Conservation (phyloP, 2,113 vertebrate genomes). For the Cyphomyrus plagiostoma region DNA sequence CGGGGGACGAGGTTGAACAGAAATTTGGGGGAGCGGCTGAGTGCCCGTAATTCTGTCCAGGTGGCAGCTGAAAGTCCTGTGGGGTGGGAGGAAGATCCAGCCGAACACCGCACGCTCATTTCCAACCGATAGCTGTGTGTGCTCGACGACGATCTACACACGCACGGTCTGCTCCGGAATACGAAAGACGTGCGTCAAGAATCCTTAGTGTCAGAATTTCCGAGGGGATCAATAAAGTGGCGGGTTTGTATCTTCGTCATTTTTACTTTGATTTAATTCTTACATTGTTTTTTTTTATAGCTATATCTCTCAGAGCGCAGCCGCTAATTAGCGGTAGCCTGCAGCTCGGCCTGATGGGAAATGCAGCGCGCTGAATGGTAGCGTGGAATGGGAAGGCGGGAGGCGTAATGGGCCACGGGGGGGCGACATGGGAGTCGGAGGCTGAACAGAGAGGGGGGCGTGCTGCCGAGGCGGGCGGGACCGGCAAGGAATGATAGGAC, state of each 20-base stretch:
- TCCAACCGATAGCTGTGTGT: background rate
- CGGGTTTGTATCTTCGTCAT: background rate
- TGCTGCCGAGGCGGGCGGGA: background rate
- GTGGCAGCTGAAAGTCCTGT: background rate
- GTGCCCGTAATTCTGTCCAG: background rate
- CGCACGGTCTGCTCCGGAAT: background rate
- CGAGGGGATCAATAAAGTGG: slow-evolving; percentile 16
- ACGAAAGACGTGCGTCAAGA: background rate
- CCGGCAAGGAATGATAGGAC: background rate
- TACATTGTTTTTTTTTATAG: slow-evolving; percentile 10
- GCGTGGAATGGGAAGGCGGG: slow-evolving; percentile 21
- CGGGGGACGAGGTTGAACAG: background rate
- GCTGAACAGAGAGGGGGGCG: background rate
- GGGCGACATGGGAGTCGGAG: slow-evolving; percentile 1
- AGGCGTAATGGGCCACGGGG: slow-evolving; percentile 26
- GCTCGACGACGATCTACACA: background rate
- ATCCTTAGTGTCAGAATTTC: slow-evolving; percentile 19
- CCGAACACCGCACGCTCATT: background rate
- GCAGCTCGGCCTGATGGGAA: slow-evolving; percentile 36
- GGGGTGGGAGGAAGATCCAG: background rate
- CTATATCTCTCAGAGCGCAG: slow-evolving; percentile 26
- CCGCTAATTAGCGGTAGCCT: slow-evolving; percentile 36
- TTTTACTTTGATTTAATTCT: background rate
- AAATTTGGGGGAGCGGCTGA: background rate
- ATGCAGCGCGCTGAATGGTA: slow-evolving; percentile 27